These are phyloP conservation scores for Neosalanx taihuensis DNA, from an alignment of 2,797 vertebrate genomes.

Conservation along the genomic window DNA sequence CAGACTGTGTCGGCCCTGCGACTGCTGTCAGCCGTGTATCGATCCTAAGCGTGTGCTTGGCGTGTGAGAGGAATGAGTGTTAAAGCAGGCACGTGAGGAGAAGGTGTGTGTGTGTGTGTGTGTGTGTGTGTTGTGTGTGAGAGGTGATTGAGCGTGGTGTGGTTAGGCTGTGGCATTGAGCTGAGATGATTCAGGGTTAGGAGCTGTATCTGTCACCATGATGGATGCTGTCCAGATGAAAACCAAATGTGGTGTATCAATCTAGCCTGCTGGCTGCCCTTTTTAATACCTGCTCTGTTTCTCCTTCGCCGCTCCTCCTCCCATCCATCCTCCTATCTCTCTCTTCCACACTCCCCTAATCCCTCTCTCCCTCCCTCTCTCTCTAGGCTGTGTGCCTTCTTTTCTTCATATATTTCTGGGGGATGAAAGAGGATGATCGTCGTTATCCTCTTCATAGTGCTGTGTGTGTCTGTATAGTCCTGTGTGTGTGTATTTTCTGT, in stretches of 20 bases:
- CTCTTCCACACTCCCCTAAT: neutral
- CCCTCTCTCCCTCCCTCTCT: neutral
- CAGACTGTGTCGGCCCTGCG: neutral
- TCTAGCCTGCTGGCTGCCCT: conserved; percentile 22
- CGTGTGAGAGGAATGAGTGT: neutral
- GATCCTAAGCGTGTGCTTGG: neutral
- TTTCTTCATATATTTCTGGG: neutral
- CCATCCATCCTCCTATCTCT: neutral
- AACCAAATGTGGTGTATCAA: conserved; percentile 41
- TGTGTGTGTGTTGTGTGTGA: conserved; percentile 40
- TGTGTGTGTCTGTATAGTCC: neutral
- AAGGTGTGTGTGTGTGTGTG: conserved; percentile 6
- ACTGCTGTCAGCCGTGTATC: neutral
- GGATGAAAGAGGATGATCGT: neutral
- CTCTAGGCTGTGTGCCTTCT: neutral
- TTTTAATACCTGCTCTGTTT: neutral
- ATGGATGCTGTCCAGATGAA: conserved; percentile 35
- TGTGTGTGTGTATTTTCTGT: conserved; percentile 18
- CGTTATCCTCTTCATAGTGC: neutral
- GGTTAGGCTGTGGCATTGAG: conserved; percentile 23
- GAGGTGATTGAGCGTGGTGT: conserved; percentile 13
- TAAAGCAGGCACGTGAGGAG: neutral
- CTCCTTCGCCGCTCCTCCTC: neutral
- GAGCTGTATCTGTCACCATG: conserved; percentile 12
- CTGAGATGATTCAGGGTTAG: conserved; percentile 28